Base-by-base conservation (phyloP, 2,113 vertebrate species). In the Brachirus orientalis region DNA sequence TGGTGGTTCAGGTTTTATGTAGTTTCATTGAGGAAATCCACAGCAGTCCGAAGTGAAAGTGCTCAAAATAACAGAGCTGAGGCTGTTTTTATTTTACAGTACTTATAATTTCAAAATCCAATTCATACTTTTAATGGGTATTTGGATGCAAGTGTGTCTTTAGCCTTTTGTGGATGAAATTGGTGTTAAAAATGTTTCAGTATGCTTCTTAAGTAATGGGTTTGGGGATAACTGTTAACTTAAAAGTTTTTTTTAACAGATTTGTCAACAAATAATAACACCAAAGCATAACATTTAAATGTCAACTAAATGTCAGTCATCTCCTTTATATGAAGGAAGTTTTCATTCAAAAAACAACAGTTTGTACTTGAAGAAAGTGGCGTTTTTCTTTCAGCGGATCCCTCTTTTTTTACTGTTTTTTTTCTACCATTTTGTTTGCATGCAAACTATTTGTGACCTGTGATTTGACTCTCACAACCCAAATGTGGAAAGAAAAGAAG, bases 381-480 rank as follows among this genome's bases (percentile, higher is more conserved):
- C 11, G 14, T 14, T 10, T 10, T 10, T 1, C 11, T 43, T 28
- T 28, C 28, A 6, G 28, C 28, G 6, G 28, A 28, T 28, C 28
- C 28, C 28, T 43, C 10, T 43, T 45, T 6, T 45, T n/a, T 48
- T 37, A 18, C 3, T 40, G 35, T 41, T 54, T 19, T 45, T 36
- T 18, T 11, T 60, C 61, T 67, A 59, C 18, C 12, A 10, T 33
- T 48, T 16, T 53, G 58, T 66, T 77, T 28, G 43, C 50, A 62
- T 68, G 47, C 61, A 77, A 55, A 55, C 55, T 53, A 57, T 59
- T 28, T 67, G 33, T 22, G 36, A 69, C 69, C 45, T 83, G 41
- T 70, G 70, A 78, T 82, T 83, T 28, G 37, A 78, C 80, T 83
- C 75, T 70, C 63, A 71, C 85, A 75, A 78, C 82, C 84, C 75